Percentiles rank a stretch among this genome's conserved stretches.
Conservation (phyloP, 2,888 invertebrate genomes). For the Parnassius apollo region DNA sequence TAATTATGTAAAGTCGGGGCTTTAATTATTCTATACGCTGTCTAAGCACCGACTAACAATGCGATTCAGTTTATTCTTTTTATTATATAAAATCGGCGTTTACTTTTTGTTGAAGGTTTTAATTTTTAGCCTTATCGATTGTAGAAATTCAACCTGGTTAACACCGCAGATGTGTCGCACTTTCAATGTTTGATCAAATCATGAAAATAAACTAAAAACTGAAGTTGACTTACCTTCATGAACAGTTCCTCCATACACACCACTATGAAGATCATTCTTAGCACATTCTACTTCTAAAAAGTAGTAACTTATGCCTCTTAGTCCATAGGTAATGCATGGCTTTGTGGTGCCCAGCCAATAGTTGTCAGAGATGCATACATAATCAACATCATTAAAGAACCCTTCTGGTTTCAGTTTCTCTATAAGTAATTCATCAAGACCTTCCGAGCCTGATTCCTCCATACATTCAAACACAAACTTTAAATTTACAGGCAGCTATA, state of each 20-base stretch:
- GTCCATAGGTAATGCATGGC: constrained; percentile 98
- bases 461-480: constrained; percentile 98
- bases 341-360: constrained; percentile 99
- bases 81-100: no score
- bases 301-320: constrained; percentile 96
- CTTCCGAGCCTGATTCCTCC: constrained; percentile 98
- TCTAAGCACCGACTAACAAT: no score
- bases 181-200: no score
- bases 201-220: neutral
- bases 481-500: constrained; percentile 85
- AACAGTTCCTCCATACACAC: constrained; percentile 96
- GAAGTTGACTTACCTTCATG: constrained; percentile 77
- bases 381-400: constrained; percentile 93
- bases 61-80: no score
- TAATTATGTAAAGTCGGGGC: no score
- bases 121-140: no score
- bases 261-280: constrained; percentile 96
- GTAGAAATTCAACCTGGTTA: no score
- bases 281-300: constrained; percentile 93
- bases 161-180: no score
- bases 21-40: no score
- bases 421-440: constrained; percentile 92
- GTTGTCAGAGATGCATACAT: constrained; percentile 98
- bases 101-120: no score
- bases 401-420: constrained; percentile 80